A percentile compares a stretch with the other conserved stretches of the same genome.
phyloP scores from a whole-genome alignment of 2,888 invertebrate species.

The Saturnia japonica region DNA sequence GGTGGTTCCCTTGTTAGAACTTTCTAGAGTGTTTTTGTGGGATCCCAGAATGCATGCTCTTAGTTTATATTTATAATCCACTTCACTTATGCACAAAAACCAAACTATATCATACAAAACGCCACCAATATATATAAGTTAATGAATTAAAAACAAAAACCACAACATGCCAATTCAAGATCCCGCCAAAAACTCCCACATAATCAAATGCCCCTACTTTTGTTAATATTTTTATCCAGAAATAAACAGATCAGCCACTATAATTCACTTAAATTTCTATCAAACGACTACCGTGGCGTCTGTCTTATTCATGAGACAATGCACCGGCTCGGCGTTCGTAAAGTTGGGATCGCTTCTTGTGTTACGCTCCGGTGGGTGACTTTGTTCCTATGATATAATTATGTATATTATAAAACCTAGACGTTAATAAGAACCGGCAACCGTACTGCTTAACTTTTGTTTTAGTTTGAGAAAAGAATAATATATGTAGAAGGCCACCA shows the following conservation, averaged over 20 bases:
- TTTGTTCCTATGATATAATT: background rate
- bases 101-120: too few species aligned
- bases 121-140: too few species aligned
- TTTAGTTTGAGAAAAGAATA: background rate
- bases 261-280: constrained; percentile 1
- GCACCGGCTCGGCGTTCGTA: background rate
- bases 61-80: too few species aligned
- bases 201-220: too few species aligned
- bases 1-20: too few species aligned
- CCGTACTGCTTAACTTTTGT: background rate
- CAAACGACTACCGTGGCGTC: background rate
- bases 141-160: too few species aligned
- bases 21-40: too few species aligned
- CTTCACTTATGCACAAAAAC: too few species aligned
- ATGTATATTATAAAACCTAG: background rate
- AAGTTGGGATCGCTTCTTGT: background rate
- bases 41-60: too few species aligned
- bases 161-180: too few species aligned
- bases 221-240: background rate
- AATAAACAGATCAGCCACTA: background rate
- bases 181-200: too few species aligned
- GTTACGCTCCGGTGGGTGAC: background rate
- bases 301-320: background rate
- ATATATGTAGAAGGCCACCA: too few species aligned
- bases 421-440: background rate